Base-by-base conservation (phyloP, 30 jellyfish, hydroid and myxozoan genomes). In the Hydractinia symbiolongicarpus region DNA sequence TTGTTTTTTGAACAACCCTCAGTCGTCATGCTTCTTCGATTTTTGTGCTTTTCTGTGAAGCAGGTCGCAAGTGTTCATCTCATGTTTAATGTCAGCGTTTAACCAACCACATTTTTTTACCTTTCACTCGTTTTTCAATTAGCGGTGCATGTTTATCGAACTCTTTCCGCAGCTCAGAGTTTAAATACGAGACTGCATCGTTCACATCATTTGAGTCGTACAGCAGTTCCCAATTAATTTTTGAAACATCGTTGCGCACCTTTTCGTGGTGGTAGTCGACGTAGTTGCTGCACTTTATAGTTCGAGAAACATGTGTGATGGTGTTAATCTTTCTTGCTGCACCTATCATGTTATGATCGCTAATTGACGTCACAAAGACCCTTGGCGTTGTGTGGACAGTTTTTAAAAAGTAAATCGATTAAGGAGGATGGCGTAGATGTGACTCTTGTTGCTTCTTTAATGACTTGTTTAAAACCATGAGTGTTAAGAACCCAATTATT, bases 401-500 rank as follows among this genome's bases (percentile, higher is more conserved):
- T 64, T 64, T 4, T 64, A 13, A 6, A 64, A 6, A 64, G 19
- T 51, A 64, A 64, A 64, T 64, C 74, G 16, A 64, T 64, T 13
- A 64, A 51, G 74, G 74, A n/a, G 19, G 74, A 64, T n/a, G 74
- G 4, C 7, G 73, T 79, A 74, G 69, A 53, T 79, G 89, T 81
- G 14, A 67, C 61, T 54, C 83, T 70, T 81, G 89, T 81, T 81
- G 89, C 89, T 52, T 81, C 58, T n/a, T 49, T 49, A 30, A 67
- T 72, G 57, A 81, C 82, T 79, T 81, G 89, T 69, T 81, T 67
- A 64, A 66, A 69, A 16, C 83, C 89, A 60, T 52, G 83, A 8
- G 73, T 79, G 66, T 76, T 81, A 70, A 81, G 40, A 68, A 66
- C 54, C 74, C 62, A 67, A 71, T 81, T 69, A 74, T 4, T 51